Base-by-base conservation (phyloP, 1,140 invertebrate species). In the Lepidurus apus region DNA sequence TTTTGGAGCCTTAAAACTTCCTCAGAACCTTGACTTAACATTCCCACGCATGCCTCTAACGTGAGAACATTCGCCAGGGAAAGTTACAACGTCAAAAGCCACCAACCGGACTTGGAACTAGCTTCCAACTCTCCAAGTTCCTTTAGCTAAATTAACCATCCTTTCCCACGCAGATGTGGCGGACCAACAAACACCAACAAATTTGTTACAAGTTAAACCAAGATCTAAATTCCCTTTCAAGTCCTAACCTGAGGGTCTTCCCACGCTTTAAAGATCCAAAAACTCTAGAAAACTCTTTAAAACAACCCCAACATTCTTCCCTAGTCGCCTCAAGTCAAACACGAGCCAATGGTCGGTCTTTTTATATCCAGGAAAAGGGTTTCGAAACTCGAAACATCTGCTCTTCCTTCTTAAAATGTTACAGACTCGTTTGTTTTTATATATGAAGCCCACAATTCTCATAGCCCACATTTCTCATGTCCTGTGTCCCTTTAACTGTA, bases 251-350 rank as follows among this genome's bases (percentile, higher is more conserved):
- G 13, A 21, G 53, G 17, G 53, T 21, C 13, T 65, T 65, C 17
- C 53, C 21, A 65, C 53, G 53, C 17, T 65, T 65, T 65, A 7
- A 65, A 13, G 7, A 65, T 65, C 7, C 13, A 0, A 65, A 17
- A 65, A 13, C 53, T 1, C 21, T 65, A 13, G 53, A 65, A 65
- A 9, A 65, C 17, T 65, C 53, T 3, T 34, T 34, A 34, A 34
- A 34, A 34, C 34, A 34, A 34, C 34, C 34, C 34, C 34, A 34
- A 34, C 3, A 34, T 34, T 34, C 34, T 34, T 34, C 34, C 4
- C 53, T 65, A 13, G 53, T 65, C 53, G 53, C 53, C 53, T 65
- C 9, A n/a, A 65, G 53, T 65, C 53, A 65, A 65, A 65, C 53
- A 65, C 53, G 53, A 65, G 53, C 53, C 53, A 65, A 65, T 65